A percentile compares a stretch with the other conserved stretches of the same genome.
phyloP scores from a whole-genome alignment of 2,888 invertebrate genomes.

The Vanessa cardui region DNA sequence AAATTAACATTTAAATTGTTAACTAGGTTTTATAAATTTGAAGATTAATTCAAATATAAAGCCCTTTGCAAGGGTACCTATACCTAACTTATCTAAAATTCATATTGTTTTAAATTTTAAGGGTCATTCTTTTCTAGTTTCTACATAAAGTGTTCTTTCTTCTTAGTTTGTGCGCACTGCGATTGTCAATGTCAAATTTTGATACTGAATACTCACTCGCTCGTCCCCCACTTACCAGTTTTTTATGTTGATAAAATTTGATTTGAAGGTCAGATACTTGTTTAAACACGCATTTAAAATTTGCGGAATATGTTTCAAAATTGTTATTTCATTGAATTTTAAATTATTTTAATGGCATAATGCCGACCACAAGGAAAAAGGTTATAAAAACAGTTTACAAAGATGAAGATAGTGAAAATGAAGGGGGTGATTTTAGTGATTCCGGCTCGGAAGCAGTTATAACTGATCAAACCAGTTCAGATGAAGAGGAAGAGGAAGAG shows the following conservation, averaged over 20 bases:
- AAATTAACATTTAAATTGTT: no score
- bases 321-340: background rate
- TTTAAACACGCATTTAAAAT: no score
- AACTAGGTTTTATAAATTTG: no score
- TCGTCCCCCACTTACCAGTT: background rate
- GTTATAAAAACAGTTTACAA: slow-evolving; percentile 71
- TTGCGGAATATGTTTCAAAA: background rate
- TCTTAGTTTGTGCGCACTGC: no score
- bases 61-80: no score
- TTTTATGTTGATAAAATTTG: no score
- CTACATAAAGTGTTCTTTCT: no score
- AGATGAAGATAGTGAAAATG: slow-evolving; percentile 69
- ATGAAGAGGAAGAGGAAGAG: slow-evolving; percentile 53
- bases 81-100: no score
- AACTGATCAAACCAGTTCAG: slow-evolving; percentile 64
- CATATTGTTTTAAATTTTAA: no score
- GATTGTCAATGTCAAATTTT: background rate
- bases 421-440: slow-evolving; percentile 72
- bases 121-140: no score
- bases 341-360: slow-evolving; percentile 38
- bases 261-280: background rate
- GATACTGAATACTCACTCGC: background rate
- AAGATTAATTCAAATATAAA: no score
- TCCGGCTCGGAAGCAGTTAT: slow-evolving; percentile 78
- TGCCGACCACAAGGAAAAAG: slow-evolving; percentile 74